A percentile compares a stretch with the other conserved stretches of the same genome.
These are phyloP conservation scores for Pachyseris speciosa DNA, from an alignment of 64 coral and sea anemone genomes.

Conservation along the genomic window DNA sequence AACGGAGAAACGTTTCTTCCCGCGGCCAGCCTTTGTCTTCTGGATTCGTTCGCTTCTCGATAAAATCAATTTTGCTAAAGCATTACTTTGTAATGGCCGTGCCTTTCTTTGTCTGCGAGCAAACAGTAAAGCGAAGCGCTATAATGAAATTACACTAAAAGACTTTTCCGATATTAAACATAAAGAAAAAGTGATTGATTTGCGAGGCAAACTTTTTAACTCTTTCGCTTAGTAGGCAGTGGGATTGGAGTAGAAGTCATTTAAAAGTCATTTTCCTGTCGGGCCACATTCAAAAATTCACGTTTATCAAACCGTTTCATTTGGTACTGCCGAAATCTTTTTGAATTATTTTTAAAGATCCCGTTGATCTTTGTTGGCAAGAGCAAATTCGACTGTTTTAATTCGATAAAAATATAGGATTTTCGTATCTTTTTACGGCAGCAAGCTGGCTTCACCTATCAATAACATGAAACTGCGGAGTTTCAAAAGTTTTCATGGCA, in stretches of 20 bases:
- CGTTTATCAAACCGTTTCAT: background rate
- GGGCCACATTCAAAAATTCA: background rate
- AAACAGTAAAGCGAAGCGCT: background rate
- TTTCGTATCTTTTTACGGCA: background rate
- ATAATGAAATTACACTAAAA: conserved; percentile 41
- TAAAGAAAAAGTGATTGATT: conserved; percentile 54
- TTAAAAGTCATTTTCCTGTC: conserved; percentile 51
- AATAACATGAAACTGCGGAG: background rate
- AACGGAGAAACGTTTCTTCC: background rate
- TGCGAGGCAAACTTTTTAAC: conserved; percentile 25
- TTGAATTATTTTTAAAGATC: background rate
- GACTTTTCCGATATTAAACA: conserved; percentile 22
- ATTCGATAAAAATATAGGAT: background rate
- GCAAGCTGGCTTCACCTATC: no score
- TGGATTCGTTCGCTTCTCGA: background rate
- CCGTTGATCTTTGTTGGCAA: background rate
- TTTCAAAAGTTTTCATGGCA: background rate
- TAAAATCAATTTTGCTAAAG: conserved; percentile 34
- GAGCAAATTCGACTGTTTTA: background rate
- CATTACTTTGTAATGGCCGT: conserved; percentile 25
- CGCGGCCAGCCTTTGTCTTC: background rate
- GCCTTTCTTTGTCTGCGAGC: conserved; percentile 2
- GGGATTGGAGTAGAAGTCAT: conserved; percentile 8
- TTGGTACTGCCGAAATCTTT: background rate
- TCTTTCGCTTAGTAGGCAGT: conserved; percentile 6